Conservation (phyloP, 2,113 vertebrate genomes). For the Zeus faber region DNA sequence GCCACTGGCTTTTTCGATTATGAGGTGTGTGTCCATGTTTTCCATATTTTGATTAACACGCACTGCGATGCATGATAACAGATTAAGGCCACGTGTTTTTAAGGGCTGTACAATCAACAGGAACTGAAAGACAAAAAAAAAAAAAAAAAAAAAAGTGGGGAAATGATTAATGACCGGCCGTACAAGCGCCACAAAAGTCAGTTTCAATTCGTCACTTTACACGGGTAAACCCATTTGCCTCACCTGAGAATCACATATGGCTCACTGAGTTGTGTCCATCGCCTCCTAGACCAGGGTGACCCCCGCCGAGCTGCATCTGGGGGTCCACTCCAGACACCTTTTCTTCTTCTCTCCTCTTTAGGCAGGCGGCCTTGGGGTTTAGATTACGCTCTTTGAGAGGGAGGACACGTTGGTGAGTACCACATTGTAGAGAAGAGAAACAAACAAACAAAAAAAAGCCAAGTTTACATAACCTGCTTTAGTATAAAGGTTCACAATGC, state of each 20-base stretch:
- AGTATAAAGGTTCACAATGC: too few species aligned
- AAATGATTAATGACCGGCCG: too few species aligned
- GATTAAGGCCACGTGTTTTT: constrained; percentile 78
- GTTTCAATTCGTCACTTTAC: neutral
- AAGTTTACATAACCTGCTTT: too few species aligned
- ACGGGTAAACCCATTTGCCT: neutral
- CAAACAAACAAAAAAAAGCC: too few species aligned
- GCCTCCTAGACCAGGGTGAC: constrained; percentile 82
- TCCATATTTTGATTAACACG: constrained; percentile 51
- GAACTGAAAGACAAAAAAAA: constrained; percentile 58
- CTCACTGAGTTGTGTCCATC: constrained; percentile 87
- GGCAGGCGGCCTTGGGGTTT: constrained; percentile 96
- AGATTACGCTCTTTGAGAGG: constrained; percentile 87
- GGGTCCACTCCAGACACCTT: constrained; percentile 91
- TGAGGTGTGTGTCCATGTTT: constrained; percentile 49
- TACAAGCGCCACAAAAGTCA: too few species aligned
- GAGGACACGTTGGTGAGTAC: neutral
- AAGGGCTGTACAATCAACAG: constrained; percentile 67
- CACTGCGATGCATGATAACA: constrained; percentile 68
- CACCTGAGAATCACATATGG: constrained; percentile 85
- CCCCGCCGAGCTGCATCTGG: constrained; percentile 87
- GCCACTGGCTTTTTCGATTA: constrained; percentile 56
- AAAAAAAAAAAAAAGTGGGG: neutral
- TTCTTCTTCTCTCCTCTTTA: constrained; percentile 96
- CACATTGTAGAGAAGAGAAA: too few species aligned